Conservation (phyloP, 2,113 vertebrate genomes). For the rat (Rattus norvegicus) region DNA sequence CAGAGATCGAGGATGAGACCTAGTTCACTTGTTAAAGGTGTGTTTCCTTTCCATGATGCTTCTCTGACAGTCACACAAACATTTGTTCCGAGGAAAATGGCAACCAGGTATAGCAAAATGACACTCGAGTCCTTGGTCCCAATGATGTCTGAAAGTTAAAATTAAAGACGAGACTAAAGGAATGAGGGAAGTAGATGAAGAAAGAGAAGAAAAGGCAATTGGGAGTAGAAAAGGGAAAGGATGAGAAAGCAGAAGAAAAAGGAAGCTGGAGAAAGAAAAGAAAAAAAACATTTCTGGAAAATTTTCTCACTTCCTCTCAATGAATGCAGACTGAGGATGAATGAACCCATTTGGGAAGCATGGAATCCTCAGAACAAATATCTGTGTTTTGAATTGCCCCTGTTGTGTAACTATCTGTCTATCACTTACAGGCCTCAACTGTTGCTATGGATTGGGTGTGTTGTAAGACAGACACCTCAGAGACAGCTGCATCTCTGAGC, state of each 20-base stretch:
- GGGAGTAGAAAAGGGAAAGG: fast-evolving
- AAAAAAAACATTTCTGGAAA: neutral
- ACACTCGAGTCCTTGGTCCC: neutral
- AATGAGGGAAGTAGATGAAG: fast-evolving
- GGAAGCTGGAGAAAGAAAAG: neutral
- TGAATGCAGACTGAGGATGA: constrained; percentile 51
- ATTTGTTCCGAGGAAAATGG: constrained; percentile 35
- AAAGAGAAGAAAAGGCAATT: fast-evolving
- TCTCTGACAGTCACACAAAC: neutral
- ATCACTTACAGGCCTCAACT: constrained; percentile 2
- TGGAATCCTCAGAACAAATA: constrained; percentile 40
- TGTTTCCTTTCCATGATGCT: constrained; percentile 28
- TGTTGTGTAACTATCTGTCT: constrained; percentile 41
- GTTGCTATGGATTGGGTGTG: neutral
- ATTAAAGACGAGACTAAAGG: neutral
- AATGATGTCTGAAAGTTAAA: neutral
- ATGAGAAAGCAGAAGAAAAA: neutral
- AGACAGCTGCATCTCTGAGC: constrained; percentile 19
- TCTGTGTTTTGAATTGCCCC: constrained; percentile 43
- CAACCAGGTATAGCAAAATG: constrained; percentile 44
- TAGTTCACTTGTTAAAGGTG: neutral
- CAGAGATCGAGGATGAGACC: neutral
- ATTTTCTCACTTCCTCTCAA: neutral
- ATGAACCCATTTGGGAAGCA: constrained; percentile 53
- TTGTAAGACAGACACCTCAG: constrained; percentile 35